Evolutionary conservation across 2,113 vertebrate species (phyloP).

Genomic region (Cyrtonyx montezumae): DNA sequence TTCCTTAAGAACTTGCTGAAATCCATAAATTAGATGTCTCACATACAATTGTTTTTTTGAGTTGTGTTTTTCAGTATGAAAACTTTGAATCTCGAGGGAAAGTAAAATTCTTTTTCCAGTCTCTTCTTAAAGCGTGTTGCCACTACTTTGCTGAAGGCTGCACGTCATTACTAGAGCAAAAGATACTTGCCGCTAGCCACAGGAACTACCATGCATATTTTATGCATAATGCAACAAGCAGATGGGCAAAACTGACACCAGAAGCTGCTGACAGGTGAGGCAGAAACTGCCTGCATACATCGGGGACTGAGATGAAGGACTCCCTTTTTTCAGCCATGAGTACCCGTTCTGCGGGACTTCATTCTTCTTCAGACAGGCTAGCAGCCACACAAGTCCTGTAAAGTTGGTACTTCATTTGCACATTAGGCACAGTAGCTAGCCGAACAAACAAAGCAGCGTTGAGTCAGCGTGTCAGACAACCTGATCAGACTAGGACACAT

Average conservation of each 20-base stretch:
- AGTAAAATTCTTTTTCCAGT: not conserved
- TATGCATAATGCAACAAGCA: not conserved
- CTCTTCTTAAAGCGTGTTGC: not conserved
- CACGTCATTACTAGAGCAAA: not conserved
- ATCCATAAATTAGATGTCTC: not conserved
- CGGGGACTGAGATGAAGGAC: not conserved
- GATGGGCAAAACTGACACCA: not conserved
- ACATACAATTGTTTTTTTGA: not conserved
- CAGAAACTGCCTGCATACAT: not conserved
- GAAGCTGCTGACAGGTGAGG: not conserved
- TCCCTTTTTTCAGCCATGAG: fast-evolving
- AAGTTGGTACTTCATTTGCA: not conserved
- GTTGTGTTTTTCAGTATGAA: not conserved
- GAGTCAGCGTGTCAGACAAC: not conserved
- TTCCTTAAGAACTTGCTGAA: not conserved
- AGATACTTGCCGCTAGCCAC: not conserved
- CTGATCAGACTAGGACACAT: not conserved
- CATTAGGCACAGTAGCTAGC: not conserved
- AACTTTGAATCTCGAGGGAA: not conserved
- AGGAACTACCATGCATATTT: not conserved
- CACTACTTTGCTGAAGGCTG: not conserved
- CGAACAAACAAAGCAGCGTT: not conserved
- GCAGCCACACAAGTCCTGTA: not conserved
- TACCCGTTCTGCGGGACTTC: not conserved
- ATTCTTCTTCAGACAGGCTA: not conserved